phyloP scores from a whole-genome alignment of 1,140 invertebrate species.

The Drosophila subpulchrella region DNA sequence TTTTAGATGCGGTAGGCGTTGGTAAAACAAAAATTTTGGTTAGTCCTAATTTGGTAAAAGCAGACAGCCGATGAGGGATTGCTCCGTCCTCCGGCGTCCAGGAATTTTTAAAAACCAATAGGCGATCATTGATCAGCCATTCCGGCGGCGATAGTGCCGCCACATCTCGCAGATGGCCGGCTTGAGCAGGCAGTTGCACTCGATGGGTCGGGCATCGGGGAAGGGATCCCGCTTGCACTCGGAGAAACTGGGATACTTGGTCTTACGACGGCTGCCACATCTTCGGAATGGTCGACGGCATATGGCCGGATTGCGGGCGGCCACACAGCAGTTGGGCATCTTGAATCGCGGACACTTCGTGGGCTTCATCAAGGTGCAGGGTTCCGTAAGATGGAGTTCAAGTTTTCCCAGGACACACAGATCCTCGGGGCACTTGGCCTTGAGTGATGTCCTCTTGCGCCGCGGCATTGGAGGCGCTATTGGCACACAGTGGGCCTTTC shows the following conservation, averaged over 20 bases:
- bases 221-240: conserved; percentile 53
- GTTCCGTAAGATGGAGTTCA: background rate
- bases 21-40: background rate
- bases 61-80: background rate
- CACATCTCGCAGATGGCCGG: conserved; percentile 63
- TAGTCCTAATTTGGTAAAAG: background rate
- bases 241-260: conserved; percentile 65
- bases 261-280: conserved; percentile 39
- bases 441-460: background rate
- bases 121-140: background rate
- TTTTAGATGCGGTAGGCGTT: background rate
- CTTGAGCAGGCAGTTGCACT: conserved; percentile 49
- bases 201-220: conserved; percentile 28
- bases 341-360: conserved; percentile 16
- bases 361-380: background rate
- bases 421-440: background rate
- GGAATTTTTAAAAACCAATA: background rate
- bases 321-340: conserved; percentile 25
- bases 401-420: background rate
- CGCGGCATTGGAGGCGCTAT: conserved; percentile 12
- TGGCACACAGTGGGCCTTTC: conserved; percentile 29
- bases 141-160: conserved; percentile 10
- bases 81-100: too few relatives aligned
- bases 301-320: conserved; percentile 1
- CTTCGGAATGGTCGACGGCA: background rate